Evolutionary conservation across 2,113 vertebrate species (phyloP).

Genomic region (Callipepla squamata): DNA sequence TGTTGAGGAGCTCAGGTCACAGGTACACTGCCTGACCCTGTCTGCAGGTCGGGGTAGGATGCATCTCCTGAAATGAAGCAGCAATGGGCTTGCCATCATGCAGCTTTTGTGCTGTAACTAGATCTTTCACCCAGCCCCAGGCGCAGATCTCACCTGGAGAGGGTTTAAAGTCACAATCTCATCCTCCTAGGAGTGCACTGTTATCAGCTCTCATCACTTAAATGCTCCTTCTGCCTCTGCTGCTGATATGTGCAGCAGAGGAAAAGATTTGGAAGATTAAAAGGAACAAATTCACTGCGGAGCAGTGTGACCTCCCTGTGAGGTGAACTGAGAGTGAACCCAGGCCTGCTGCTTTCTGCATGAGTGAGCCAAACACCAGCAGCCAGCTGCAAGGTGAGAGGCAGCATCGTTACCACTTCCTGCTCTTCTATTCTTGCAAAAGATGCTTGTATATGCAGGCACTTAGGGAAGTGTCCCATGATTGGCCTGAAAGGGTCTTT

Average conservation of each 20-base stretch:
- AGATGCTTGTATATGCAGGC: neutral
- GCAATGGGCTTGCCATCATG: neutral
- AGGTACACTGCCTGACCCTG: accelerated
- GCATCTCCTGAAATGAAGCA: neutral
- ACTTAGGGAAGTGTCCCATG: neutral
- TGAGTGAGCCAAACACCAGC: neutral
- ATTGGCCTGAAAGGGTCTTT: neutral
- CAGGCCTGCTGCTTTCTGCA: neutral
- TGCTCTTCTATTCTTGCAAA: neutral
- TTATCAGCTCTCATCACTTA: neutral
- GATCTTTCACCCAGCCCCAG: neutral
- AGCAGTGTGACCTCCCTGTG: neutral
- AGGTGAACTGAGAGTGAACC: neutral
- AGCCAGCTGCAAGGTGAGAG: neutral
- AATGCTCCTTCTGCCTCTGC: neutral
- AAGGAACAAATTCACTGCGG: neutral
- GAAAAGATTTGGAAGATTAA: neutral
- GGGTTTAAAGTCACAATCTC: neutral
- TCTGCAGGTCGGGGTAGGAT: neutral
- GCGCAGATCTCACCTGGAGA: neutral
- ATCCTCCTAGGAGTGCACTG: neutral
- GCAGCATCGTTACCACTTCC: neutral
- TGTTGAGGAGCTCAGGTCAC: neutral
- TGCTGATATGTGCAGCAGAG: neutral
- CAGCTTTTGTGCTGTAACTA: neutral